A percentile compares a stretch with the other conserved stretches of the same genome.
Evolutionary conservation across 2,113 vertebrate genomes (phyloP).

Genomic region (Tinamus guttatus): DNA sequence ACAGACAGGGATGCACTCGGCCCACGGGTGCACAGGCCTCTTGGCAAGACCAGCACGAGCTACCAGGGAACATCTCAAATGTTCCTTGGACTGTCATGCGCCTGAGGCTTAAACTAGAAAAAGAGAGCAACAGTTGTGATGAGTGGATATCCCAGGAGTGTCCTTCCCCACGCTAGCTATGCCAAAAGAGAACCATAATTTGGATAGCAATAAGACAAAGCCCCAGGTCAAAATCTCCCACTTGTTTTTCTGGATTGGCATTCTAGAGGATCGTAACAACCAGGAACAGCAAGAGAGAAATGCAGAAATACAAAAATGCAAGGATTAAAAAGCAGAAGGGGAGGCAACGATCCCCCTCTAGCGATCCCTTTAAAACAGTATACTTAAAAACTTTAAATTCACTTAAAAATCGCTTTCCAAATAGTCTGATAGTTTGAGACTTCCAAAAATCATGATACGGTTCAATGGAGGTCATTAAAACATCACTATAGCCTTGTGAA

Average conservation of each 20-base stretch:
- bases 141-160: not conserved
- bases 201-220: not conserved
- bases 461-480: constrained; percentile 30
- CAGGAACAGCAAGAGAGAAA: not conserved
- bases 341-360: not conserved
- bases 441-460: constrained; percentile 14
- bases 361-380: constrained; percentile 47
- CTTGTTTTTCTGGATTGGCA: not conserved
- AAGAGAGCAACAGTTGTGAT: not conserved
- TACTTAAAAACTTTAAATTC: constrained; percentile 47
- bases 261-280: not conserved
- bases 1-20: constrained; percentile 1
- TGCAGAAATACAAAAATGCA: not conserved
- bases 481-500: not conserved
- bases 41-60: not conserved
- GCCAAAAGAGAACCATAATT: not conserved
- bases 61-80: not conserved
- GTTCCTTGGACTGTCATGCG: not conserved
- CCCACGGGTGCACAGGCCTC: not conserved
- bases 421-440: not conserved
- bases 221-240: not conserved
- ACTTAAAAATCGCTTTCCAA: constrained; percentile 54
- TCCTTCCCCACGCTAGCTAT: not conserved
- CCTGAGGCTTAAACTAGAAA: not conserved
- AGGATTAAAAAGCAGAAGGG: constrained; percentile 55